Base-by-base conservation (phyloP, 2,113 vertebrate species). In the Turnix velox region DNA sequence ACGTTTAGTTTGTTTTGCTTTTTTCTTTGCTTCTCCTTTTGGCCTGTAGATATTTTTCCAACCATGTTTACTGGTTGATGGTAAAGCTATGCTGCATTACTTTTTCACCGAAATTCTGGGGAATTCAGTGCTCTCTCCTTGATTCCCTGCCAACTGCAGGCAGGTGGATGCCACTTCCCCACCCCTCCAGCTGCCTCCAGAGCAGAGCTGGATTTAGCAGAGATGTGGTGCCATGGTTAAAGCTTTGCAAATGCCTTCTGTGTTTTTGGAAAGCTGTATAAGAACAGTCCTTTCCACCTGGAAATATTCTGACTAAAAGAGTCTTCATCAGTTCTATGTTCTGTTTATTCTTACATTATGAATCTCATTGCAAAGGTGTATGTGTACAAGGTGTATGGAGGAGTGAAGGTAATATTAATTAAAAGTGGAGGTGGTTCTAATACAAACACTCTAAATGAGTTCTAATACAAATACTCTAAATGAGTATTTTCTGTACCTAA, bases 171-270 rank as follows among this genome's bases (percentile, higher is more conserved):
- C 88, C 93, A 77, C 33, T 31, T 93, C 40, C 68, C 83, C 80
- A 78, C 86, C 88, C 61, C 43, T 93, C 79, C 92, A 92, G 88
- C 90, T 96, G 90, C 67, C 73, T 71, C 82, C 73, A 5, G 88
- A 71, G 30, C 37, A 61, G 15, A 43, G 76, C 52, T 90, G 80
- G 61, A 28, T 81, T 88, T 77, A 86, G 74, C 62, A 87, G 74
- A 76, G 74, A 54, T 91, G 76, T 63, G 69, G 57, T 54, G 13
- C 28, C 1, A 1, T 23, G 37, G 49, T 7, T 94, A 66, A 87
- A 24, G 72, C 61, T 90, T 84, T 72, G 28, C 57, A 86, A 80
- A 81, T 67, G 28, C 51, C 55, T 83, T 71, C 35, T 69, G 79
- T 1, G 4, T 31, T 55, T 92, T 84, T 78, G 84, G 77, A 81